Conservation (phyloP, 2,113 vertebrate species). For the Lepisosteus osseus region DNA sequence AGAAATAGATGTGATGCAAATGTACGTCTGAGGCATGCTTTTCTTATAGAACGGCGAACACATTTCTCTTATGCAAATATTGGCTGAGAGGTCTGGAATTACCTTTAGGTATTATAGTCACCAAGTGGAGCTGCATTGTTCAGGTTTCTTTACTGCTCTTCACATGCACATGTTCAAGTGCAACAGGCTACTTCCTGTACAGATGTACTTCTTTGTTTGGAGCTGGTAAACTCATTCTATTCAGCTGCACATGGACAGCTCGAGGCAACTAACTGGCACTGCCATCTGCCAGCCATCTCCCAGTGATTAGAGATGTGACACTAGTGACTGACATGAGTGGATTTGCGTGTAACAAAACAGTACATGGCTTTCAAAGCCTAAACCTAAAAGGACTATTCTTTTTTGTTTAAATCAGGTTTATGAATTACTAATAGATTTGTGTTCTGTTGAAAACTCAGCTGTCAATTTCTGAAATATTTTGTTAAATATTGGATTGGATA, state of each 20-base stretch:
- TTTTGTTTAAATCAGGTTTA: too few relatives aligned
- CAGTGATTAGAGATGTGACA: neutral
- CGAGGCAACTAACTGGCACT: conserved; percentile 9
- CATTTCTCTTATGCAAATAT: conserved; percentile 22
- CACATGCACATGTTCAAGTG: neutral
- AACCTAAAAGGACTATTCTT: too few relatives aligned
- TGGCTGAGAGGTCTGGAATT: conserved; percentile 21
- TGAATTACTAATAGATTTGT: too few relatives aligned
- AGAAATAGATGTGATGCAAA: conserved; percentile 53
- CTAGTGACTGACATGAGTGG: neutral
- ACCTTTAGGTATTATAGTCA: neutral
- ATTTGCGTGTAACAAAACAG: neutral
- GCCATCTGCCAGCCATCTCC: conserved; percentile 15
- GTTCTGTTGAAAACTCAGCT: too few relatives aligned
- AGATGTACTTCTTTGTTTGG: conserved; percentile 10
- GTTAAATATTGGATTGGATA: too few relatives aligned
- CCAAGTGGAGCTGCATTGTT: neutral
- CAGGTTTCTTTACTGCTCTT: neutral
- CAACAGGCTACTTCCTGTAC: conserved; percentile 5
- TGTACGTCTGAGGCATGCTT: conserved; percentile 34
- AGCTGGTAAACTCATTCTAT: neutral
- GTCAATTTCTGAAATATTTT: too few relatives aligned
- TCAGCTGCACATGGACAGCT: conserved; percentile 7
- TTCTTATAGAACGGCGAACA: conserved; percentile 18
- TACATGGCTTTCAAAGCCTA: too few relatives aligned